Evolutionary conservation across 2,113 vertebrate genomes (phyloP).

Genomic region (Tragulus kanchil): DNA sequence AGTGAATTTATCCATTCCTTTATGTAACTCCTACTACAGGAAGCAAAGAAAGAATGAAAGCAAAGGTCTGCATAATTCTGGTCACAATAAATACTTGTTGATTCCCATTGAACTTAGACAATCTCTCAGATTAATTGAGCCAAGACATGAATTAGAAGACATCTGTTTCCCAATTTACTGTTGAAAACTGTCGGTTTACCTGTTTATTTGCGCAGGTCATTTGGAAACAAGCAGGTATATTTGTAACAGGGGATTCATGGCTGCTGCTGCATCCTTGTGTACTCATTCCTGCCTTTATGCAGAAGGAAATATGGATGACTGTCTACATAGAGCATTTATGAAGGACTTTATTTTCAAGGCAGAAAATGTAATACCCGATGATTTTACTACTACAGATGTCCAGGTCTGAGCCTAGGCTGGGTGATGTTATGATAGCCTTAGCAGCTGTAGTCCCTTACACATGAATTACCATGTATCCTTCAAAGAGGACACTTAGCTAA

Average conservation of each 20-base stretch:
- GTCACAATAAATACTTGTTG: background rate
- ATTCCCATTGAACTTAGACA: background rate
- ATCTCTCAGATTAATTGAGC: background rate
- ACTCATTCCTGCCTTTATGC: too few relatives aligned
- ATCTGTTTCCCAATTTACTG: background rate
- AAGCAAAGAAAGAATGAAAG: background rate
- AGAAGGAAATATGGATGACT: background rate
- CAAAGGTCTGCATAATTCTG: background rate
- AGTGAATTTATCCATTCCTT: background rate
- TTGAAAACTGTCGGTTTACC: background rate
- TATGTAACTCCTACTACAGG: background rate
- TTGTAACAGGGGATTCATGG: background rate
- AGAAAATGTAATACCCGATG: background rate
- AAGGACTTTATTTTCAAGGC: background rate
- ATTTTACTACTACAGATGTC: accelerated
- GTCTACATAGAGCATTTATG: background rate
- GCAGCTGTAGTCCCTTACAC: background rate
- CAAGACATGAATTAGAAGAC: background rate
- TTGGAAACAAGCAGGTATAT: background rate
- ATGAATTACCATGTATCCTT: background rate
- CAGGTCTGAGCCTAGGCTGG: background rate
- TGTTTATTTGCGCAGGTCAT: background rate
- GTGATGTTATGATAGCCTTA: background rate
- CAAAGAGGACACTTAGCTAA: background rate
- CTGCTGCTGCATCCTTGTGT: background rate